phyloP scores from a whole-genome alignment of 2,888 invertebrate genomes.

The Diadegma fenestrale region DNA sequence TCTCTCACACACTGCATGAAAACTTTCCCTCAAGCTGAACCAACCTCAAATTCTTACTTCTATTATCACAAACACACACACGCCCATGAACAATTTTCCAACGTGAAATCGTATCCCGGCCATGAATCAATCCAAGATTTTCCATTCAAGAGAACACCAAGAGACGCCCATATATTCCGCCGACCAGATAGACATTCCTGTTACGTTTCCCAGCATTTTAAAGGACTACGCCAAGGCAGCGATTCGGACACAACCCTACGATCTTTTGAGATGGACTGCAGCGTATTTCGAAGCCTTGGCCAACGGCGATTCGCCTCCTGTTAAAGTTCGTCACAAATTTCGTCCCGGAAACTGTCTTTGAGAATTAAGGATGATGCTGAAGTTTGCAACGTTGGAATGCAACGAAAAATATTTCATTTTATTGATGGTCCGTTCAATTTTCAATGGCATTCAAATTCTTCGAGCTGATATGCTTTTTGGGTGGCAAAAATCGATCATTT shows the following conservation, averaged over 20 bases:
- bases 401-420: too few relatives aligned
- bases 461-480: too few relatives aligned
- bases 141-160: constrained; percentile 30
- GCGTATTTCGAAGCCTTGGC: constrained; percentile 93
- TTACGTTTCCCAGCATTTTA: constrained; percentile 92
- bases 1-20: too few relatives aligned
- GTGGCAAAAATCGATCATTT: too few relatives aligned
- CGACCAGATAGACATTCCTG: constrained; percentile 94
- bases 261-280: constrained; percentile 92
- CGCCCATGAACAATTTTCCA: constrained; percentile 13
- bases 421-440: too few relatives aligned
- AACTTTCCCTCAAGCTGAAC: constrained; percentile 53
- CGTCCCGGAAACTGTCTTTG: not conserved
- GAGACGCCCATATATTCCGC: constrained; percentile 92
- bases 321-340: constrained; percentile 86
- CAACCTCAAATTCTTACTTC: constrained; percentile 32
- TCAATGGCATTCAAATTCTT: too few relatives aligned
- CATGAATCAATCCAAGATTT: constrained; percentile 46
- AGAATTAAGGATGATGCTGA: not conserved
- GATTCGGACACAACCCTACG: constrained; percentile 94
- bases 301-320: constrained; percentile 90
- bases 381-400: too few relatives aligned
- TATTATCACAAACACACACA: constrained; percentile 1
- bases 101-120: not conserved
- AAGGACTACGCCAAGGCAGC: constrained; percentile 96